These are phyloP conservation scores for Tiliqua scincoides DNA, from an alignment of 2,113 vertebrate genomes.

Conservation along the genomic window DNA sequence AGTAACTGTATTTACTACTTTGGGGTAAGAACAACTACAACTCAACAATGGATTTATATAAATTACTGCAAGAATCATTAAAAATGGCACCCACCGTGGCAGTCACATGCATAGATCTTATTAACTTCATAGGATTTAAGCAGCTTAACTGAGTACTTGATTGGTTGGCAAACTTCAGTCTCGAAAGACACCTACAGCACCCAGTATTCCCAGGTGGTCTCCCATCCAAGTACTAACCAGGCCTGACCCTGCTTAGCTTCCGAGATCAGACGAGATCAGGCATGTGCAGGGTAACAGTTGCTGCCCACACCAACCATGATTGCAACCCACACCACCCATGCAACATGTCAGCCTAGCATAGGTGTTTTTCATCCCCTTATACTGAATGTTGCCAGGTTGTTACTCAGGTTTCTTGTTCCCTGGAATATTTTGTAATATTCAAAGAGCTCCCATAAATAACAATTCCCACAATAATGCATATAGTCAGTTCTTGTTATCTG, in stretches of 20 bases:
- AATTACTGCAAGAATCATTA: neutral
- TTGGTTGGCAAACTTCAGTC: no score
- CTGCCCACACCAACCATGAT: no score
- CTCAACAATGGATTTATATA: conserved; percentile 20
- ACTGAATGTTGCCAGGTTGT: neutral
- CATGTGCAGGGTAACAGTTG: no score
- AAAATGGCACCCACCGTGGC: neutral
- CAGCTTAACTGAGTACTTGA: no score
- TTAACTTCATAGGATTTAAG: neutral
- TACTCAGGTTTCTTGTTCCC: neutral
- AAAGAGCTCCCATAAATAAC: no score
- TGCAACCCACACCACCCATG: no score
- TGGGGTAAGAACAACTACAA: conserved; percentile 51
- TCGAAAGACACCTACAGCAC: no score
- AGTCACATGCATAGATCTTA: neutral
- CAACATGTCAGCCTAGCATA: neutral
- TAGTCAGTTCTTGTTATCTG: neutral
- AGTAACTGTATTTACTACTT: conserved; percentile 56
- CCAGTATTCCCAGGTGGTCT: no score
- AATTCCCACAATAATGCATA: no score
- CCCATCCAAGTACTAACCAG: no score
- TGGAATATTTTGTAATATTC: neutral
- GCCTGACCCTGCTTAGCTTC: no score
- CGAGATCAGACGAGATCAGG: no score
- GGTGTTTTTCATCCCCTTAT: neutral